Conservation (phyloP, 2,888 invertebrate species). For the Caenorhabditis sp. region DNA sequence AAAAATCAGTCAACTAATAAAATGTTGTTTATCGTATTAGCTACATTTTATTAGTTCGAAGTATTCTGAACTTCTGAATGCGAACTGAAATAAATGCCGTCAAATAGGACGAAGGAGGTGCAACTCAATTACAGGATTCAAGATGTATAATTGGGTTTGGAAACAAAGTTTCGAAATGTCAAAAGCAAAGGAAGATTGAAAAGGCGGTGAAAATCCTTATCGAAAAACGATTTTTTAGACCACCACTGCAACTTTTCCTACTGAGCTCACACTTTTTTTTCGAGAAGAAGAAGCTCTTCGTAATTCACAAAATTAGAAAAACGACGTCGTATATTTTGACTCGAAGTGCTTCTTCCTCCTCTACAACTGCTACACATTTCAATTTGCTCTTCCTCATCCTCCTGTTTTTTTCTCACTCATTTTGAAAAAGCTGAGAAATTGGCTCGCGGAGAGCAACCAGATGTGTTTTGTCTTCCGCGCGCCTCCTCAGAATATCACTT, state of each 20-base stretch:
- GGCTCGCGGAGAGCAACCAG: slow-evolving; percentile 28
- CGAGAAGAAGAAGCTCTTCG: not conserved
- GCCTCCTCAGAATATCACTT: slow-evolving; percentile 45
- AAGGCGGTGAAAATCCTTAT: too few species aligned
- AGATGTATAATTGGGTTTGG: too few species aligned
- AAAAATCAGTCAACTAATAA: too few species aligned
- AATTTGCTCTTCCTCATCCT: slow-evolving; percentile 35
- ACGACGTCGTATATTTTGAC: slow-evolving; percentile 11
- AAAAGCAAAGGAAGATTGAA: too few species aligned
- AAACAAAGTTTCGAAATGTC: too few species aligned
- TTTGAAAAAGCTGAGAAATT: slow-evolving; percentile 59
- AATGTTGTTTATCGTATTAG: too few species aligned
- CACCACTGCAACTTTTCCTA: not conserved
- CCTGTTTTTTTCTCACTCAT: slow-evolving; percentile 38
- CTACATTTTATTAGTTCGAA: too few species aligned
- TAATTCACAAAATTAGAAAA: not conserved
- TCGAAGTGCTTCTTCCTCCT: slow-evolving; percentile 22
- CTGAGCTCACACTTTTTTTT: not conserved
- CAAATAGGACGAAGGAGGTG: too few species aligned
- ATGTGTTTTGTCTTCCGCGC: slow-evolving; percentile 57
- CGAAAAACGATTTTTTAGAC: not conserved
- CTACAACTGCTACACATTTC: slow-evolving; percentile 24
- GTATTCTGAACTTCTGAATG: too few species aligned
- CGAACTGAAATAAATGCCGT: too few species aligned
- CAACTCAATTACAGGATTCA: too few species aligned